Evolutionary conservation across 2,113 vertebrate species (phyloP).

Genomic region (Cygnus buccinator): DNA sequence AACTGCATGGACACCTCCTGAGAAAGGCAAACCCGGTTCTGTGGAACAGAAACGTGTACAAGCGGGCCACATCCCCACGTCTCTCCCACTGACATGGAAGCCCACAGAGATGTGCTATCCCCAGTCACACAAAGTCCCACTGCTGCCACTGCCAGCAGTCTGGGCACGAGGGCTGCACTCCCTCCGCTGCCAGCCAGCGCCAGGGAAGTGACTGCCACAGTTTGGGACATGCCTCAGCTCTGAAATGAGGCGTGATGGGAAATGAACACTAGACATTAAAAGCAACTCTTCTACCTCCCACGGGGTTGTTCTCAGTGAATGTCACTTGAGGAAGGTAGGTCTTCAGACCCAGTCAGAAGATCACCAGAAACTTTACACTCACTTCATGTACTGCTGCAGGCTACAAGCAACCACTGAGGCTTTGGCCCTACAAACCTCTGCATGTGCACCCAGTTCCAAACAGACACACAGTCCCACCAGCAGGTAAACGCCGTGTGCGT

Average conservation of each 20-base stretch:
- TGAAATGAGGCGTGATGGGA: background rate
- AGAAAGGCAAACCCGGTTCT: background rate
- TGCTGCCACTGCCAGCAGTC: background rate
- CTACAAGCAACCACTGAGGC: background rate
- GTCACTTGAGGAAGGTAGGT: background rate
- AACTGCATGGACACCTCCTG: fast-evolving
- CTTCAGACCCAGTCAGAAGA: background rate
- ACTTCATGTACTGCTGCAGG: background rate
- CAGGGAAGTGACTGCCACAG: background rate
- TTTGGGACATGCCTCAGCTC: background rate
- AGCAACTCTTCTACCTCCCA: background rate
- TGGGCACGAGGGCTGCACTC: background rate
- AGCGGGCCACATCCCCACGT: background rate
- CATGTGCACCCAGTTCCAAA: fast-evolving
- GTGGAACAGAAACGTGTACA: background rate
- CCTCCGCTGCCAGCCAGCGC: no score
- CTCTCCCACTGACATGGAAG: background rate
- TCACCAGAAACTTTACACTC: background rate
- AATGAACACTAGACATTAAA: background rate
- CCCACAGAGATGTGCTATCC: no score
- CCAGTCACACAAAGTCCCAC: background rate
- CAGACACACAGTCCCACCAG: fast-evolving
- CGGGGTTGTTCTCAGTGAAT: background rate
- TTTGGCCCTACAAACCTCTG: background rate
- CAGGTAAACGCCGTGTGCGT: background rate